These are phyloP conservation scores for Ceramica pisi DNA, from an alignment of 2,888 invertebrate species.

Conservation along the genomic window DNA sequence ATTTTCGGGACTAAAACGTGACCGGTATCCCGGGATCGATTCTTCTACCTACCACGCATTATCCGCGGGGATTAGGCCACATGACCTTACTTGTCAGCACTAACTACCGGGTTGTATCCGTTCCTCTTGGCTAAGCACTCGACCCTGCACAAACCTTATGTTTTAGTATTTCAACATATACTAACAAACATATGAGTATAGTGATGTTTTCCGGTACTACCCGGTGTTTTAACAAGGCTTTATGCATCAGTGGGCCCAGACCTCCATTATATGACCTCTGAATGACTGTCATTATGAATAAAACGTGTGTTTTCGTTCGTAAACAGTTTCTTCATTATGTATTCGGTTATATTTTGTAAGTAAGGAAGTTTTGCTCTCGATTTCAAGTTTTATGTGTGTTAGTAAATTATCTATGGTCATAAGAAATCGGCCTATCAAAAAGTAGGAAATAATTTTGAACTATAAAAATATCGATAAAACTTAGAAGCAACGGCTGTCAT, in stretches of 20 bases:
- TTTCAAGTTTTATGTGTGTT: neutral
- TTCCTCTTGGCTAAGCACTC: constrained; percentile 31
- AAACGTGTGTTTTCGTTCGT: constrained; percentile 14
- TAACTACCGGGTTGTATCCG: constrained; percentile 10
- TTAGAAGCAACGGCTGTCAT: constrained; percentile 16
- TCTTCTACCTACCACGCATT: no score
- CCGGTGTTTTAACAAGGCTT: constrained; percentile 44
- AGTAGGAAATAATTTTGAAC: constrained; percentile 7
- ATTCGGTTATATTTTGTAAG: neutral
- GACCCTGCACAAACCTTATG: constrained; percentile 48
- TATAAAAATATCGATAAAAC: constrained; percentile 24
- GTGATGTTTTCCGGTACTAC: constrained; percentile 48
- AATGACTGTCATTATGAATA: constrained; percentile 26
- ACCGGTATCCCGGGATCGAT: no score
- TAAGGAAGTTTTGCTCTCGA: neutral
- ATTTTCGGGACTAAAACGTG: no score
- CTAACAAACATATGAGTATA: constrained; percentile 11
- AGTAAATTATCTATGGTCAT: neutral
- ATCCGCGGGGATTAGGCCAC: constrained; percentile 8
- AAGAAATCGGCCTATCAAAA: neutral
- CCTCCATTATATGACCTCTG: constrained; percentile 41
- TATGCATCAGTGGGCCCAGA: constrained; percentile 43
- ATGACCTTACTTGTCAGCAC: constrained; percentile 2
- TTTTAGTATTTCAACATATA: constrained; percentile 48
- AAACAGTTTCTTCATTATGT: constrained; percentile 26